Percentiles rank a stretch among this genome's conserved stretches.
phyloP scores from a whole-genome alignment of 1,140 invertebrate species.

The Dendroctonus valens region DNA sequence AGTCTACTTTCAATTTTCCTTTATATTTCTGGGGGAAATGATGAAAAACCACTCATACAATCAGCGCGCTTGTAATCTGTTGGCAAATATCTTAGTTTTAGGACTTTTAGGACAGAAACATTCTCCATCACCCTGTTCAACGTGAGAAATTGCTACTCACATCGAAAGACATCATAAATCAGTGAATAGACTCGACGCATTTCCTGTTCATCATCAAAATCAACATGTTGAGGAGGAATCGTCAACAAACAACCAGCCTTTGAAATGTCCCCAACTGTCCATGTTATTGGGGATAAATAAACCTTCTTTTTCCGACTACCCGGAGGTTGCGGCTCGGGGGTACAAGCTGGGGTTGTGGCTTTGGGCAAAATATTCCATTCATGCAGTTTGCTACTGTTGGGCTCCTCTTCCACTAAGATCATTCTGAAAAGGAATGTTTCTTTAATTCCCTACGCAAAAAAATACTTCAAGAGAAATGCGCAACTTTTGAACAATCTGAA shows the following conservation, averaged over 20 bases:
- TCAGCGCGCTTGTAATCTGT: too few relatives aligned
- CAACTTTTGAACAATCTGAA: too few relatives aligned
- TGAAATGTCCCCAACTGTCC: slow-evolving; percentile 56
- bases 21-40: too few relatives aligned
- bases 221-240: slow-evolving; percentile 54
- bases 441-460: too few relatives aligned
- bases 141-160: slow-evolving; percentile 53
- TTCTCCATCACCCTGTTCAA: neutral
- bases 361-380: slow-evolving; percentile 47
- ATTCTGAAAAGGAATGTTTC: slow-evolving; percentile 32
- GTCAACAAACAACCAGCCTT: slow-evolving; percentile 61
- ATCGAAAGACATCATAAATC: slow-evolving; percentile 76
- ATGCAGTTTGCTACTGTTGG: slow-evolving; percentile 37
- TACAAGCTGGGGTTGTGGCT: slow-evolving; percentile 31
- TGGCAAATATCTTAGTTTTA: too few relatives aligned
- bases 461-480: too few relatives aligned
- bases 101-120: neutral
- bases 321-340: slow-evolving; percentile 7
- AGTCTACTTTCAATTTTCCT: neutral
- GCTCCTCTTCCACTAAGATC: slow-evolving; percentile 26
- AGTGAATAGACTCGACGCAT: slow-evolving; percentile 74
- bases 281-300: slow-evolving; percentile 42
- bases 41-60: too few relatives aligned
- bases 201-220: slow-evolving; percentile 69
- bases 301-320: slow-evolving; percentile 19